These are phyloP conservation scores for Spodoptera litura DNA, from an alignment of 1,140 invertebrate species.

Conservation along the genomic window DNA sequence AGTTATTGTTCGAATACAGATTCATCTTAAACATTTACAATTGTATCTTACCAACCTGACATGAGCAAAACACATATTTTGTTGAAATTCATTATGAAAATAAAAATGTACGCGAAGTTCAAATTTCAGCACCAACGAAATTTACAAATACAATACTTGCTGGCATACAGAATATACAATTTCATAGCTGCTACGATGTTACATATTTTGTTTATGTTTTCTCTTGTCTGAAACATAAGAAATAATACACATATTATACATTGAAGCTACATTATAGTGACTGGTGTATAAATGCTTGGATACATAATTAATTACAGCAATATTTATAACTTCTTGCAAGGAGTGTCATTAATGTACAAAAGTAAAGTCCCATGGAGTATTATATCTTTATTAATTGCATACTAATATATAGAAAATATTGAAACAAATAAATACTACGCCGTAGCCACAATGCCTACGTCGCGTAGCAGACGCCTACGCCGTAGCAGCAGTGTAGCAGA, in stretches of 20 bases:
- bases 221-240: background rate
- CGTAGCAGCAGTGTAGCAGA: too few species aligned
- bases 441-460: too few species aligned
- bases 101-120: background rate
- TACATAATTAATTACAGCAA: too few species aligned
- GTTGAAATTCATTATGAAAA: background rate
- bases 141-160: slow-evolving; percentile 19
- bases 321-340: too few species aligned
- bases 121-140: slow-evolving; percentile 19
- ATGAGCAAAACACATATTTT: background rate
- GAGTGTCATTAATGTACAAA: background rate
- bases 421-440: too few species aligned
- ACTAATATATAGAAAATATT: background rate
- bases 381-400: background rate
- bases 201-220: background rate
- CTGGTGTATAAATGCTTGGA: too few species aligned
- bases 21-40: too few species aligned
- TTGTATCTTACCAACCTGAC: too few species aligned
- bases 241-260: background rate
- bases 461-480: too few species aligned
- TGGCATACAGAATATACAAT: slow-evolving; percentile 7
- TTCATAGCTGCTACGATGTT: slow-evolving; percentile 11
- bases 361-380: background rate
- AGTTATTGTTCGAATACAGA: too few species aligned
- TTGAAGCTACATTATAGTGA: too few species aligned